Evolutionary conservation across 30 jellyfish, hydroid and myxozoan genomes (phyloP), one percentile per base, ranked within the genome.

Genomic region (Pelagia noctiluca): DNA sequence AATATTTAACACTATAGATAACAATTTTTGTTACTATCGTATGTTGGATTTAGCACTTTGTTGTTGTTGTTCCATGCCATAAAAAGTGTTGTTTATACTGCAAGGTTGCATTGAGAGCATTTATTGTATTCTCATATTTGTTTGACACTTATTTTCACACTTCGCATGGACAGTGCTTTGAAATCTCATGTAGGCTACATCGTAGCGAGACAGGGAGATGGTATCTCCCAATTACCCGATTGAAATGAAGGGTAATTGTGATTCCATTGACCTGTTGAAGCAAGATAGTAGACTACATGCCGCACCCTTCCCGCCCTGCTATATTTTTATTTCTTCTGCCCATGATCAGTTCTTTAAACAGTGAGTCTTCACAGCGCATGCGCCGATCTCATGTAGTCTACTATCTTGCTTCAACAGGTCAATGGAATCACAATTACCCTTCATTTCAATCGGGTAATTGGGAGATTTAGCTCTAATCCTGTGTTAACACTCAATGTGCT

Each of bases 241-340:
- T 61, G 74, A 35, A 61, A 61, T 61, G 34, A 61, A 18, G 74
- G 74, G 74, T 61, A 61, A 61, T 61, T 61, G 74, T 61, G 34
- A 61, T 13, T 61, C 37, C 36, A 61, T 61, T 61, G 74, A 61
- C 34, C 74, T 61, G 74, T 61, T 61, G 25, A 61, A 18, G 74
- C 74, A 61, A 61, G 74, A 35, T 61, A 13, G 74, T 61, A 61
- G 74, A n/a, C 74, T 61, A 61, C 74, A 61, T 61, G 34, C 74
- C 74, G 16, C 57, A 42, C 12, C 57, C 57, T 42, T 5, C 16
- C 8, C 16, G 8, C 57, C 57, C 57, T 5, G 12, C 57, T 16
- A 5, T 42, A 16, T 42, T 16, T 42, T 42, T 16, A 42, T 42
- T 42, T 5, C 8, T 42, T 5, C 57, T 42, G 57, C 57, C 8